phyloP scores from a whole-genome alignment of 2,797 vertebrate species.

The Centroberyx gerrardi region DNA sequence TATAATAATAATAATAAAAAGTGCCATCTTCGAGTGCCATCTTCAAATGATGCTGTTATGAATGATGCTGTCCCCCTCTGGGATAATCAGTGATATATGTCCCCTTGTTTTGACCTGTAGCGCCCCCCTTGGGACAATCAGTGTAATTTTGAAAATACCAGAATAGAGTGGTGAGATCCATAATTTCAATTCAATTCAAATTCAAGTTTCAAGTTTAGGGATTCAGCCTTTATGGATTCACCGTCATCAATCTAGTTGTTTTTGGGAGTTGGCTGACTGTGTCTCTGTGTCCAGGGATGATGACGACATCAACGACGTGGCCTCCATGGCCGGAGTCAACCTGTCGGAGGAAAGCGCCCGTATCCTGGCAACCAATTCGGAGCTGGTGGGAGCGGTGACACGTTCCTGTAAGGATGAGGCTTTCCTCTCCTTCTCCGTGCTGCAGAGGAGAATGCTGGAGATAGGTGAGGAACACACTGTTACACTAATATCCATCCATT shows the following conservation, averaged over 20 bases:
- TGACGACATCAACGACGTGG: conserved; percentile 98
- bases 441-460: conserved; percentile 95
- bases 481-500: neutral
- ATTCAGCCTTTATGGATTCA: neutral
- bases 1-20: too few species aligned
- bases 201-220: too few species aligned
- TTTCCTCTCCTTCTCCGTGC: conserved; percentile 89
- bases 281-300: conserved; percentile 89
- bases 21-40: too few species aligned
- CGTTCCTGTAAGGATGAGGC: conserved; percentile 96
- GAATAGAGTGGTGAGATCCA: too few species aligned
- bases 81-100: too few species aligned
- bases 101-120: too few species aligned
- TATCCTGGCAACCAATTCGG: conserved; percentile 96
- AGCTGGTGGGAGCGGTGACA: conserved; percentile 93
- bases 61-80: too few species aligned
- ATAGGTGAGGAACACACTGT: conserved; percentile 86
- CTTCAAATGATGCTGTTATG: too few species aligned
- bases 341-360: conserved; percentile 96
- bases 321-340: conserved; percentile 98
- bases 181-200: too few species aligned
- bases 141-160: too few species aligned
- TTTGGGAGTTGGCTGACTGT: neutral
- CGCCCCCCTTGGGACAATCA: too few species aligned
- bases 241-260: neutral